Conservation (phyloP, 2,113 vertebrate species). For the Phainopepla nitens region DNA sequence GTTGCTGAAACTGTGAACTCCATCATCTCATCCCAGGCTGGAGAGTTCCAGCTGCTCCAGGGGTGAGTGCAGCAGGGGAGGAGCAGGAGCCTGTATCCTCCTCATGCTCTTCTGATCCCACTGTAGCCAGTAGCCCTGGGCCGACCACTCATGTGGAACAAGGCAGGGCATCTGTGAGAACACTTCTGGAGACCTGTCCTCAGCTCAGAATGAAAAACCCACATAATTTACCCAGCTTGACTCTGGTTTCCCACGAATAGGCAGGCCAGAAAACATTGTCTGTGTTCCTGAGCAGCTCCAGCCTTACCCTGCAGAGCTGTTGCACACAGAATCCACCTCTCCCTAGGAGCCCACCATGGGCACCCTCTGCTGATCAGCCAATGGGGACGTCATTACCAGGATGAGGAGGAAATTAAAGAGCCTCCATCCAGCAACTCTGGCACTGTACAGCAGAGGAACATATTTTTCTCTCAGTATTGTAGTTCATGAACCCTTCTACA, state of each 20-base stretch:
- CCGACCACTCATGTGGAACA: fast-evolving
- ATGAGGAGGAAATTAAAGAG: not conserved
- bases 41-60: not conserved
- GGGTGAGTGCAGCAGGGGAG: not conserved
- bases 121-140: no score
- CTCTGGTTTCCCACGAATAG: fast-evolving
- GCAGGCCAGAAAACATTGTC: not conserved
- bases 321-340: not conserved
- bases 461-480: not conserved
- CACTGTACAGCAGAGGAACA: not conserved
- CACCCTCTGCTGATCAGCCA: fast-evolving
- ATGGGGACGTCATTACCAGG: not conserved
- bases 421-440: not conserved
- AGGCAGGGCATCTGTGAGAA: not conserved
- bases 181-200: not conserved
- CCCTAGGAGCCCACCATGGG: fast-evolving
- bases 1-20: not conserved
- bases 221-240: not conserved
- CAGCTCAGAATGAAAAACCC: not conserved
- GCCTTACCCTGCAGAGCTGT: not conserved
- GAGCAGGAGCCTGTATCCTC: not conserved
- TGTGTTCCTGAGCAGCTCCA: not conserved
- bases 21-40: not conserved
- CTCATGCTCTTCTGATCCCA: not conserved
- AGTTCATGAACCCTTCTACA: not conserved